Conservation (phyloP, 1,140 invertebrate species). For the Drosophila cardini region DNA sequence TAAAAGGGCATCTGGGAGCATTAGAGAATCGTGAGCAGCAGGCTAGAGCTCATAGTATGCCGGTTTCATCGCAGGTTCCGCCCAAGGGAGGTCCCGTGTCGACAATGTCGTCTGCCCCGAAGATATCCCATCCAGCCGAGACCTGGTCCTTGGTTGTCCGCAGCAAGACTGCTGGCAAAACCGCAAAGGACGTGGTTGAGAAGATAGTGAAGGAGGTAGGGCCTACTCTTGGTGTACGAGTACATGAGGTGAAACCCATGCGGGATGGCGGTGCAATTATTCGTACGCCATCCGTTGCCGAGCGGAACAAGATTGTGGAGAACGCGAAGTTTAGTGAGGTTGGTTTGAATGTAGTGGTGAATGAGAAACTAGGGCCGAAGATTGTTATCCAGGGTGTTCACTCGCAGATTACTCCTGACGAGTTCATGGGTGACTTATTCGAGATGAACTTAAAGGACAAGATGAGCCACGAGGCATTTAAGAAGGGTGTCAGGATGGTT, state of each 20-base stretch:
- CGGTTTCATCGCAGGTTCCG: too few relatives aligned
- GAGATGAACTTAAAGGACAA: constrained; percentile 6
- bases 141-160: too few relatives aligned
- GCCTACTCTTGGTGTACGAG: background rate
- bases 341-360: background rate
- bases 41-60: too few relatives aligned
- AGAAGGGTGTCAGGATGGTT: background rate
- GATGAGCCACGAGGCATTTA: background rate
- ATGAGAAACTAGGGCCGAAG: constrained; percentile 3
- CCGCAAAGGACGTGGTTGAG: background rate
- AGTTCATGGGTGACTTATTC: background rate
- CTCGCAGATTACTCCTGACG: background rate
- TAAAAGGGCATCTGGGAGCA: too few relatives aligned
- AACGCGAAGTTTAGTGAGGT: constrained; percentile 4
- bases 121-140: too few relatives aligned
- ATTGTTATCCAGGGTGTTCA: constrained; percentile 2
- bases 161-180: background rate
- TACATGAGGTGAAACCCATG: background rate
- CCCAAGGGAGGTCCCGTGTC: too few relatives aligned
- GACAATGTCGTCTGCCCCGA: too few relatives aligned
- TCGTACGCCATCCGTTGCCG: constrained; percentile 1
- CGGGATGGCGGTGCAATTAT: background rate
- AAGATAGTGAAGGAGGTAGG: background rate
- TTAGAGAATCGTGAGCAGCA: too few relatives aligned
- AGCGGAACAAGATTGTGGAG: constrained; percentile 14